Conservation (phyloP, 2,797 vertebrate genomes). For the Perodicticus potto region DNA sequence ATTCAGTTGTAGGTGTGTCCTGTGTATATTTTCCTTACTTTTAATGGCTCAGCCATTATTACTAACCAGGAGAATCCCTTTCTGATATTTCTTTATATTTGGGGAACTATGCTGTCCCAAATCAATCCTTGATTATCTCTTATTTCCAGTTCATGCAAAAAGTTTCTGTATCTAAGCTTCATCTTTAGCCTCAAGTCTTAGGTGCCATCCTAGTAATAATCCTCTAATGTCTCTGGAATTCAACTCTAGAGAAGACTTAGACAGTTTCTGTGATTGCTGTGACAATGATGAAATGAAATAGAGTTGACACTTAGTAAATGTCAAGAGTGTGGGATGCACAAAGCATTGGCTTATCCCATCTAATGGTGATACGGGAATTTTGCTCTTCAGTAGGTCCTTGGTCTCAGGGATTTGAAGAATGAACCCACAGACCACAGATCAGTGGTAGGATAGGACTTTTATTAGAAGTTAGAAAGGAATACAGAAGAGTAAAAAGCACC, state of each 20-base stretch:
- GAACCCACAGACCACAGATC: no score
- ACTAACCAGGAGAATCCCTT: background rate
- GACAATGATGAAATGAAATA: background rate
- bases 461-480: no score
- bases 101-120: background rate
- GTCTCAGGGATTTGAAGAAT: no score
- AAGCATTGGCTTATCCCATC: background rate
- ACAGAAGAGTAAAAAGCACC: no score
- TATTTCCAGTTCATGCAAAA: background rate
- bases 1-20: background rate
- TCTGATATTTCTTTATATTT: background rate
- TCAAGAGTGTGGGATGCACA: background rate
- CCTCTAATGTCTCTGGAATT: background rate
- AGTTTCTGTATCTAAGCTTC: background rate
- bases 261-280: background rate
- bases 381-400: no score
- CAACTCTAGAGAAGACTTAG: background rate
- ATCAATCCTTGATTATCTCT: background rate
- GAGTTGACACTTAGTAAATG: background rate
- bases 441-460: no score
- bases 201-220: background rate
- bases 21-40: background rate
- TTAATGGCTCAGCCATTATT: background rate
- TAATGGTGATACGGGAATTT: background rate
- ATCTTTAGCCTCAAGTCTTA: background rate